Evolutionary conservation across 2,113 vertebrate genomes (phyloP), one percentile per base, ranked within the genome.

Genomic region (Psilopsiagon aymara): DNA sequence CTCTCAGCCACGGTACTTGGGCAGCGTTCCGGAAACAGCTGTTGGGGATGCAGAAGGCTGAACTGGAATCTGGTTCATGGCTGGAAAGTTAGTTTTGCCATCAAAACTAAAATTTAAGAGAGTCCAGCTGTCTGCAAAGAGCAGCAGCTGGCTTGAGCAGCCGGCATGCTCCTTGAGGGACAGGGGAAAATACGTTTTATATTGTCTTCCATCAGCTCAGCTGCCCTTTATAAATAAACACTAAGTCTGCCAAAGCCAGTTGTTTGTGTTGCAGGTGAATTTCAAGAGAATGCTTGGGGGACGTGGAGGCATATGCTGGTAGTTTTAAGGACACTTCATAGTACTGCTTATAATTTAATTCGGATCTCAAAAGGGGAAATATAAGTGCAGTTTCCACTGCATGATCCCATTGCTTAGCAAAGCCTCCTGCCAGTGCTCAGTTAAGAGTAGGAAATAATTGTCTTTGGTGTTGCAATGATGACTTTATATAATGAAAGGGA

Each of bases 101-200:
- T 87, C 92, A 95, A 90, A 93, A 91, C 90, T 70, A 78, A 87
- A 81, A 79, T 95, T 92, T 94, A 97, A 92, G 88, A 85, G 85
- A 92, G 85, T 77, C 74, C 95, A 96, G 90, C 87, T 97, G 94
- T 69, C 59, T 93, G 80, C 79, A 73, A 92, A 97, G 47, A 87
- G 67, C 76, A 94, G 84, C 87, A 84, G 79, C 74, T 91, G 94
- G 47, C 66, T 92, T 85, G 52, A 93, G 68, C 76, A 89, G 82
- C 53, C 84, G 64, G 82, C 79, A 60, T 33, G 69, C 55, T 94
- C 83, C 53, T 90, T 69, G 25, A 82, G 64, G 47, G 90, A 49
- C 13, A 70, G 60, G 11, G 69, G 11, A 60, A 81, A 94, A 35
- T 86, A 88, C 10, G 28, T 87, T 91, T 79, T 75, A 41, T 68